Evolutionary conservation across 2,888 invertebrate species (phyloP).

Genomic region (Nomada ferruginata): DNA sequence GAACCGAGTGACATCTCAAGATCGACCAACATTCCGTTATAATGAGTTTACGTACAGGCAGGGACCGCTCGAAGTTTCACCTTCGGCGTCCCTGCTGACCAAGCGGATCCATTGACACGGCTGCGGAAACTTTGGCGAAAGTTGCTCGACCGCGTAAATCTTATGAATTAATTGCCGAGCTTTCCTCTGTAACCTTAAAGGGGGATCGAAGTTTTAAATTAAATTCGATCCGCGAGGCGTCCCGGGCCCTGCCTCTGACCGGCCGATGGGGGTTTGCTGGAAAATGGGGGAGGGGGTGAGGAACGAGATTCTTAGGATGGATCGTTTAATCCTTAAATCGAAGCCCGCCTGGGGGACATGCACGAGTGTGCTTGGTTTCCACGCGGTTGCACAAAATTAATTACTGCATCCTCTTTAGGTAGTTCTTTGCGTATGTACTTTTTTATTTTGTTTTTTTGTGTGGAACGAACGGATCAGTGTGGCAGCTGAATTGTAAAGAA

Average conservation of each 20-base stretch:
- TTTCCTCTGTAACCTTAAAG: conserved; percentile 58
- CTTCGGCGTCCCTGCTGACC: conserved; percentile 35
- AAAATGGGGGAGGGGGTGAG: background rate
- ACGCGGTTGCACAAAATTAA: background rate
- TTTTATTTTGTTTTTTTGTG: background rate
- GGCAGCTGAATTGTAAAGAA: too few relatives aligned
- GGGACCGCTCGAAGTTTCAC: background rate
- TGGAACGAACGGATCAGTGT: background rate
- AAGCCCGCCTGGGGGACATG: background rate
- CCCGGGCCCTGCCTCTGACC: background rate
- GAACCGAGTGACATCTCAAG: conserved; percentile 61
- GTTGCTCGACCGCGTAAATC: conserved; percentile 58
- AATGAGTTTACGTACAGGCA: conserved; percentile 66
- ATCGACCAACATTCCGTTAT: conserved; percentile 67
- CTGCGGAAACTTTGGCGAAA: conserved; percentile 42
- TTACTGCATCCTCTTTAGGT: too few relatives aligned
- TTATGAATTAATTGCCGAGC: conserved; percentile 66
- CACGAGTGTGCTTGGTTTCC: background rate
- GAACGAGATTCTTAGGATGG: background rate
- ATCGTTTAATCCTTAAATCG: background rate
- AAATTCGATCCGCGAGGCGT: conserved; percentile 48
- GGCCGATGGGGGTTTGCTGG: background rate
- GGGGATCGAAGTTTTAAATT: conserved; percentile 68
- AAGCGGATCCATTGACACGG: conserved; percentile 35
- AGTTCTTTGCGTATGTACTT: background rate